Evolutionary conservation across 2,888 invertebrate genomes (phyloP), one percentile per base, ranked within the genome.

Genomic region (Drosophila birchii): DNA sequence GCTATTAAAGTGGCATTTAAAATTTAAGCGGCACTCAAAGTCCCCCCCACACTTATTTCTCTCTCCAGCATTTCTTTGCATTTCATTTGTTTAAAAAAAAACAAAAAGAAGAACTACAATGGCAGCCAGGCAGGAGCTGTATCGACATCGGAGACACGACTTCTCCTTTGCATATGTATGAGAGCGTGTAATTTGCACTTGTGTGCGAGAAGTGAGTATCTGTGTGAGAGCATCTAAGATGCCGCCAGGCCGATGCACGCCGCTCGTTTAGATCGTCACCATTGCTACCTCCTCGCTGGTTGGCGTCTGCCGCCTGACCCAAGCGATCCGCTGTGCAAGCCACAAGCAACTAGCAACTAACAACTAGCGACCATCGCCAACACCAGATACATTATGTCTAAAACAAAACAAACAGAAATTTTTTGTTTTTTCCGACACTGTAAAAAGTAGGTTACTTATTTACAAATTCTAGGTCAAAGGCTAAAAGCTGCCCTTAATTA

Each of bases 1-100:
- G 91, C 91, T 83, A 90, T 90, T 91, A 89, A 89, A 90, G 85
- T 89, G 90, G 86, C 90, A 86, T 91, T 90, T 90, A 90, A 89
- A 90, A 90, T 88, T 88, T 89, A 86, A 90, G 87, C 79, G 87
- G 75, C 86, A 82, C 76, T 80, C 78, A 69, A 76, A 78, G 59
- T 85, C 86, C 57, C 83, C 80, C 71, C 68, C 16, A 3, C 7
- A 8, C 8, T 9, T 75, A 58, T 57, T 67, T 59, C 74, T 63
- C 72, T 54, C 29, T 18, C 0, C 26, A n/a, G 12, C 49, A 8
- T 32, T 55, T 58, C 45, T 29, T 23, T 59, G 49, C 16, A 53
- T 44, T 47, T 56, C 51, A 57, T 78, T 71, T 76, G 76, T 75
- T 74, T 73, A 61, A 78, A 76, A 26, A 23, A 26, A 3, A 76